Evolutionary conservation across 2,888 invertebrate genomes (phyloP).

Genomic region (Pseudococcus jackbeardsleyi): DNA sequence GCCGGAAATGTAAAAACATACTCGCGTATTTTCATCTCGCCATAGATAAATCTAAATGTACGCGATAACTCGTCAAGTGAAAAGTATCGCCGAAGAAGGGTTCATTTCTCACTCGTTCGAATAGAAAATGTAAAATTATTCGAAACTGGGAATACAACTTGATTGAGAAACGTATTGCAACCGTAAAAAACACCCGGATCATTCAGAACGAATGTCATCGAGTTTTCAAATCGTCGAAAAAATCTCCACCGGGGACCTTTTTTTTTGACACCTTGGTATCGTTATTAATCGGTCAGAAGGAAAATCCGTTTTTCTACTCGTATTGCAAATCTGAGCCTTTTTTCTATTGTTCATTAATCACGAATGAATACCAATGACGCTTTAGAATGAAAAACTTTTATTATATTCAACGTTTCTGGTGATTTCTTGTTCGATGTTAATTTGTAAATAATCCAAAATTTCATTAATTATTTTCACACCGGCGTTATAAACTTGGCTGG

Average conservation of each 20-base stretch:
- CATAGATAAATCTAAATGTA: neutral
- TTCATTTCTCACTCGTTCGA: neutral
- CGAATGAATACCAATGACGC: neutral
- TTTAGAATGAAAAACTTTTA: neutral
- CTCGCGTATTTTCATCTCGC: neutral
- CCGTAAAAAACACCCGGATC: neutral
- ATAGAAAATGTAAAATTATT: neutral
- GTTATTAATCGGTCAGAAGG: neutral
- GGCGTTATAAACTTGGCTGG: neutral
- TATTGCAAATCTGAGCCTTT: neutral
- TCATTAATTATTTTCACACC: slow-evolving; percentile 34
- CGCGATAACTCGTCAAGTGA: too few relatives aligned
- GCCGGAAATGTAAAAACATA: neutral
- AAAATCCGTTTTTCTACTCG: neutral
- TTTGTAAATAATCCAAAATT: slow-evolving; percentile 35
- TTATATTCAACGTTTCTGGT: neutral
- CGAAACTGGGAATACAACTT: neutral
- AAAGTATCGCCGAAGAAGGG: neutral
- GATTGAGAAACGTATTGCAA: neutral
- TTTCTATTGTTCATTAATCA: slow-evolving; percentile 1
- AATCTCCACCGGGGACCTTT: neutral
- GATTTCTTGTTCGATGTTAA: slow-evolving; percentile 28
- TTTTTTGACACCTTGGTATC: neutral
- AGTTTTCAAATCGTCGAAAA: neutral
- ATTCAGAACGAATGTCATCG: neutral